Evolutionary conservation across 2,797 vertebrate species (phyloP).

Genomic region (Babyrousa celebensis): DNA sequence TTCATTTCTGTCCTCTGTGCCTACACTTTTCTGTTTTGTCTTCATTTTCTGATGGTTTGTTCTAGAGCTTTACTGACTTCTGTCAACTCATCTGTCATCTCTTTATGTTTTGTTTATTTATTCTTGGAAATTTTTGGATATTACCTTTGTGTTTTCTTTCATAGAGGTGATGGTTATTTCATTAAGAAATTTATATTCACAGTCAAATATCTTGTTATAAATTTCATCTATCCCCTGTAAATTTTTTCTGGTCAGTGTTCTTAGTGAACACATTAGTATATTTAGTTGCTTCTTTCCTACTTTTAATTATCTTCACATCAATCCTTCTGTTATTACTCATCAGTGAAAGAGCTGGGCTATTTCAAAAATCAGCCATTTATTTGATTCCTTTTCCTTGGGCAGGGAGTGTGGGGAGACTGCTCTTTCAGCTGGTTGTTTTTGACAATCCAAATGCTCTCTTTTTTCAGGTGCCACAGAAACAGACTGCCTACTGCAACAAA

Average conservation of each 20-base stretch:
- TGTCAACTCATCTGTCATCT: neutral
- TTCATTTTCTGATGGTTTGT: conserved; percentile 9
- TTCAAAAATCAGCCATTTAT: neutral
- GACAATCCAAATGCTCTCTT: neutral
- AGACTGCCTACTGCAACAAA: neutral
- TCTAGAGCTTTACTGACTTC: neutral
- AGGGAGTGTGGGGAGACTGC: neutral
- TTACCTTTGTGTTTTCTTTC: neutral
- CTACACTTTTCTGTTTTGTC: neutral
- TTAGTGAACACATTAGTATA: neutral
- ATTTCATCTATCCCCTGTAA: neutral
- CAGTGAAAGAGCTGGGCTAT: neutral
- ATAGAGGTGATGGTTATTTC: neutral
- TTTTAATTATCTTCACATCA: neutral
- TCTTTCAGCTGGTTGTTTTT: neutral
- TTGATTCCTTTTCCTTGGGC: neutral
- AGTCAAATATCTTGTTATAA: neutral
- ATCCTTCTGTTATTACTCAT: conserved; percentile 7
- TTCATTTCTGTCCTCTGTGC: neutral
- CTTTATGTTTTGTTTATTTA: conserved; percentile 8
- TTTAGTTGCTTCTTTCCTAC: neutral
- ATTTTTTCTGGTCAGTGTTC: neutral
- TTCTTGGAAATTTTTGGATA: neutral
- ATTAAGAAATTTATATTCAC: neutral
- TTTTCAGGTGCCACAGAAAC: neutral